Conservation (phyloP, 2,888 invertebrate species). For the Hirtodrosophila confusa region DNA sequence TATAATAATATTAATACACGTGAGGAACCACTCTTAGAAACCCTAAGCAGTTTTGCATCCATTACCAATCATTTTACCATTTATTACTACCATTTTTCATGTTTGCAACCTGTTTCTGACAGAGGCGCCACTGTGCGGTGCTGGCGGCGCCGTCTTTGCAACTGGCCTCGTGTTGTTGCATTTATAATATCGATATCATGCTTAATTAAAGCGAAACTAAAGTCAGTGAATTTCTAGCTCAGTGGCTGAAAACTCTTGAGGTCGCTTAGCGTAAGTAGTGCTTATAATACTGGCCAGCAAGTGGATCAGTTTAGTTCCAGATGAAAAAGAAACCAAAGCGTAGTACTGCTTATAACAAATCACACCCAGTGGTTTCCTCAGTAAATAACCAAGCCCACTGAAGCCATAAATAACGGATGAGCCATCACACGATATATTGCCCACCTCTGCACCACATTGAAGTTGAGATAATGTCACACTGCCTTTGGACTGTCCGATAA, state of each 20-base stretch:
- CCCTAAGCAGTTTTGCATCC: no score
- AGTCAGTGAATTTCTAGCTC: slow-evolving; percentile 10
- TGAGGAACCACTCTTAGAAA: no score
- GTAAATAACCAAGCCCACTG: no score
- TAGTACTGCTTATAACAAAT: no score
- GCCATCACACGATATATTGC: slow-evolving; percentile 50
- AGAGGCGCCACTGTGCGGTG: not conserved
- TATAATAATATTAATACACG: no score
- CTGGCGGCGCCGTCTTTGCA: slow-evolving; percentile 39
- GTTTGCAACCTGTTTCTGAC: no score
- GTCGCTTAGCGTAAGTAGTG: slow-evolving; percentile 4
- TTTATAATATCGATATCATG: slow-evolving; percentile 68
- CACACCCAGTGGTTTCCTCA: slow-evolving; percentile 6
- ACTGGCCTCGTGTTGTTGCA: slow-evolving; percentile 30
- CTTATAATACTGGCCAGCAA: slow-evolving; percentile 19
- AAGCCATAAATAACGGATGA: slow-evolving; percentile 70
- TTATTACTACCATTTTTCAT: no score
- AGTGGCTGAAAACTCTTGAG: slow-evolving; percentile 8
- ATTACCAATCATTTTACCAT: no score
- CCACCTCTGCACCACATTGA: slow-evolving; percentile 34
- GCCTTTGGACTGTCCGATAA: slow-evolving; percentile 54
- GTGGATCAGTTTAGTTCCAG: slow-evolving; percentile 24
- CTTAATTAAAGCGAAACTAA: slow-evolving; percentile 61
- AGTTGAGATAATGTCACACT: slow-evolving; percentile 67
- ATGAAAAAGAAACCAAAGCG: slow-evolving; percentile 5